Conservation (phyloP, 2,797 vertebrate genomes). For the Enteromius viviparus region DNA sequence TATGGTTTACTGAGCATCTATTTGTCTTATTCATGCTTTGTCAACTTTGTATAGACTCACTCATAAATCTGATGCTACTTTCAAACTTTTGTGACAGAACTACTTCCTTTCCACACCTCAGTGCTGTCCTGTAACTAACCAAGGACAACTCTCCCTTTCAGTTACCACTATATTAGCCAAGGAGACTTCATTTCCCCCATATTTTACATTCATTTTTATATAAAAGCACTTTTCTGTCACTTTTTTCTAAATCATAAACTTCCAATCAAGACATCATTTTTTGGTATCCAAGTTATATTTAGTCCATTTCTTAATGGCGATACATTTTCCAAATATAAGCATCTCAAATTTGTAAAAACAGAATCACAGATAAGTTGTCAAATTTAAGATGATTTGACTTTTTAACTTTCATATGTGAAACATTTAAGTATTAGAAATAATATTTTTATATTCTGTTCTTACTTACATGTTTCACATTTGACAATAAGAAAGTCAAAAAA, state of each 20-base stretch:
- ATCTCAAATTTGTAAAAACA: background rate
- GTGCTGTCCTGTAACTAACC: background rate
- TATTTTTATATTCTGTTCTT: too few species aligned
- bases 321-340: background rate
- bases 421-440: background rate
- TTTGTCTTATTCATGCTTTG: background rate
- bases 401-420: background rate
- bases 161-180: background rate
- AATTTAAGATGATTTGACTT: background rate
- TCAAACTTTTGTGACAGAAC: background rate
- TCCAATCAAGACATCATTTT: background rate
- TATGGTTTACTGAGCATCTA: constrained; percentile 11
- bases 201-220: background rate
- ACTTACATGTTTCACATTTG: too few species aligned
- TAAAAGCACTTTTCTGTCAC: background rate
- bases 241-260: background rate
- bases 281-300: background rate
- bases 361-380: background rate
- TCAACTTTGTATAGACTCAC: background rate
- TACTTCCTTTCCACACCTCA: background rate
- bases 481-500: too few species aligned
- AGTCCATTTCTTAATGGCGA: background rate
- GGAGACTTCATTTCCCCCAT: background rate
- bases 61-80: background rate
- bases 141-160: background rate